Evolutionary conservation across 2,888 invertebrate species (phyloP).

Genomic region (Diadromus collaris): DNA sequence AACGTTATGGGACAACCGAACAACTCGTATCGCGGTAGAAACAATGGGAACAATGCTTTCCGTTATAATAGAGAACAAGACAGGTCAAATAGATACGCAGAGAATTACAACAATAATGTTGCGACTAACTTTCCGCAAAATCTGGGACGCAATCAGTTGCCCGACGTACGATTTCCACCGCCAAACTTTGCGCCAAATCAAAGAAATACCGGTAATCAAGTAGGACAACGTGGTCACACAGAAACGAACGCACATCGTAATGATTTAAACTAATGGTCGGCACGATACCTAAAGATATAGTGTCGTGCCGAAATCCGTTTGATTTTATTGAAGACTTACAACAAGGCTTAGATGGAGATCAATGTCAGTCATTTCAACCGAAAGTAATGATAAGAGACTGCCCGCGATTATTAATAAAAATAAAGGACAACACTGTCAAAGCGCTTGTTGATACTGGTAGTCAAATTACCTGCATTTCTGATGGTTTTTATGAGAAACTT

Average conservation of each 20-base stretch:
- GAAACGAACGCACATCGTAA: neutral
- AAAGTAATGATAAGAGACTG: neutral
- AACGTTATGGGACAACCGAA: neutral
- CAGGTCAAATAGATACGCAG: neutral
- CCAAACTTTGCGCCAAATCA: neutral
- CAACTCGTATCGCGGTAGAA: neutral
- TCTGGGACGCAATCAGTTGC: neutral
- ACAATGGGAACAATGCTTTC: neutral
- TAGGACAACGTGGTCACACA: neutral
- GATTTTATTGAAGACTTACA: conserved; percentile 33
- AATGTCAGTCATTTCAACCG: conserved; percentile 8
- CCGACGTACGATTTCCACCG: neutral
- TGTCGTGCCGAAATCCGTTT: conserved; percentile 33
- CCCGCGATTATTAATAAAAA: conserved; percentile 7
- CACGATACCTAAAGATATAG: conserved; percentile 17
- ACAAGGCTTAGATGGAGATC: conserved; percentile 14
- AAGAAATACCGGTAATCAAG: neutral
- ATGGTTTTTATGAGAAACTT: conserved; percentile 60
- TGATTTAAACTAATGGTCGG: conserved; percentile 34
- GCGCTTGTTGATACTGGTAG: conserved; percentile 36
- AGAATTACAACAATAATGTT: neutral
- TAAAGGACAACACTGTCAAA: conserved; percentile 25
- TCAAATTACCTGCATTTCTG: conserved; percentile 58
- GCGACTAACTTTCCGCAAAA: neutral
- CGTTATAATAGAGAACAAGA: conserved; percentile 15